Evolutionary conservation across 2,888 invertebrate species (phyloP), one percentile per base, ranked within the genome.

Genomic region (Hyppa rectilinea): DNA sequence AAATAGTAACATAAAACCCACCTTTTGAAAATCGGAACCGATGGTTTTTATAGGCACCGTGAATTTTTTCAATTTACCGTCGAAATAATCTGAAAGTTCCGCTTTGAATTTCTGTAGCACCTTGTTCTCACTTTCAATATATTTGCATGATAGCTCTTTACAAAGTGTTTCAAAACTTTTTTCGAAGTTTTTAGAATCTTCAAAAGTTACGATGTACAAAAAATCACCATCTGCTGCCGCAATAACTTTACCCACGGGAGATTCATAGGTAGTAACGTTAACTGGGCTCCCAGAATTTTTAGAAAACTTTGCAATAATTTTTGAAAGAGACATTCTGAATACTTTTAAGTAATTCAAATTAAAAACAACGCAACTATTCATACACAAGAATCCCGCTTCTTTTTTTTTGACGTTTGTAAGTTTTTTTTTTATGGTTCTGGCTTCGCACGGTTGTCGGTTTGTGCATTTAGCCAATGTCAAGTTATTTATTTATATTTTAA

Each of bases 11-110:
- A 0, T 5, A 12, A 38, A 49, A 75, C 71, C 43, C 80, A 95
- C 96, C 90, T 93, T 93, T 87, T 95, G 95, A 87, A 95, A 96
- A 49, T 93, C 91, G 0, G 95, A 92, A 17, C 96, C 96, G 78
- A 90, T 81, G 20, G 87, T 88, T 88, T 93, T 92, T n/a, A 95
- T 74, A 12, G 94, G 92, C 23, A 92, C 82, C 38, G 89, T 86
- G 77, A 96, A 96, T 59, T 89, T 90, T 63, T 90, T 92, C 0
- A 94, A 79, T 67, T 89, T 87, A n/a, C 93, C 93, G 29, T 87
- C 78, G 75, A 94, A 92, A 81, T 94, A 95, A 2, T 83, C 80
- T 3, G 75, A 58, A 7, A 95, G 74, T 85, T 95, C 91, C 0
- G 78, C 36, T 76, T 92, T 88, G 52, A 94, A 87, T 52, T 82